phyloP scores from a whole-genome alignment of 2,797 vertebrate species.

The Pteronotus mesoamericanus region DNA sequence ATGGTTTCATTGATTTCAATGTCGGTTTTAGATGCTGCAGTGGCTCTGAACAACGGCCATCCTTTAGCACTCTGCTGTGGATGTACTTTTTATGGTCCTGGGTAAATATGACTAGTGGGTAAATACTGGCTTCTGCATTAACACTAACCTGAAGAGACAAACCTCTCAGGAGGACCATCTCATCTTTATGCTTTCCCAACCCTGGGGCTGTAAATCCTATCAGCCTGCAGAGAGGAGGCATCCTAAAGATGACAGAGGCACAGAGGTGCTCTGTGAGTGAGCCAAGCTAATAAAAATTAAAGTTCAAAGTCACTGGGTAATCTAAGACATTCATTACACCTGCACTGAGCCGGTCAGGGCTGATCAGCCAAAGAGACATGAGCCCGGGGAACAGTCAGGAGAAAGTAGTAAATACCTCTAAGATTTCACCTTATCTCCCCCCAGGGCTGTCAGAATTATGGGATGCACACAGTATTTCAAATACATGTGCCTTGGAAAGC shows the following conservation, averaged over 20 bases:
- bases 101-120: constrained; percentile 30
- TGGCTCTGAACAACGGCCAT: constrained; percentile 41
- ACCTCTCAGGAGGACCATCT: constrained; percentile 54
- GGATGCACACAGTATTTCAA: constrained; percentile 26
- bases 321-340: constrained; percentile 50
- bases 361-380: constrained; percentile 18
- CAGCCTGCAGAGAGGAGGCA: constrained; percentile 34
- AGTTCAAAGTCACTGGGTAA: constrained; percentile 62
- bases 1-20: constrained; percentile 65
- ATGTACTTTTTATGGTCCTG: constrained; percentile 61
- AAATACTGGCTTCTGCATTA: constrained; percentile 54
- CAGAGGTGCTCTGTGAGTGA: constrained; percentile 34
- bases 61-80: constrained; percentile 48
- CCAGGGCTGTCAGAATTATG: neutral
- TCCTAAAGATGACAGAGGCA: constrained; percentile 45
- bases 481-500: neutral
- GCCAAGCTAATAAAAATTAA: constrained; percentile 65
- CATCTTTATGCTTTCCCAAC: constrained; percentile 57
- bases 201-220: constrained; percentile 50
- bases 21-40: constrained; percentile 54
- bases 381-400: neutral
- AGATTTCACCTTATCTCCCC: neutral
- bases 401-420: constrained; percentile 11
- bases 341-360: neutral
- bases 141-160: constrained; percentile 73